phyloP scores from a whole-genome alignment of 92 coral and sea anemone genomes.

The Muricea muricata region DNA sequence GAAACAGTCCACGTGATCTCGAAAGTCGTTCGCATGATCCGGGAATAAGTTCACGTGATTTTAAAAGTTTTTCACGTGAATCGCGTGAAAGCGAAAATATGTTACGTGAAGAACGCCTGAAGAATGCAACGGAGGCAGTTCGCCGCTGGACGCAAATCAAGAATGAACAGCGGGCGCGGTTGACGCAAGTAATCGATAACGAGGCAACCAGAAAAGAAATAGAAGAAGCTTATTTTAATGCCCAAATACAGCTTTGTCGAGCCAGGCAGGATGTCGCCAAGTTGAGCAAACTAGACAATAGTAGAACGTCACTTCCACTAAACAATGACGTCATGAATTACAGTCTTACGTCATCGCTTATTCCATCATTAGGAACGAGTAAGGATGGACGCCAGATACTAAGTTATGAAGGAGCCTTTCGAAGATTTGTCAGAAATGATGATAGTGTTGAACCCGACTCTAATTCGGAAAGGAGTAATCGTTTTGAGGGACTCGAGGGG shows the following conservation, averaged over 20 bases:
- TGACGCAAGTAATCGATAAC: constrained; percentile 74
- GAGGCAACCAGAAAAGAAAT: constrained; percentile 76
- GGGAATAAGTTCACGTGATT: background rate
- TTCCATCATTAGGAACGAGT: no score
- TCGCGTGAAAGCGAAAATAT: background rate
- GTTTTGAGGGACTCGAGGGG: no score
- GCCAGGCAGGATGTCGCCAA: constrained; percentile 44
- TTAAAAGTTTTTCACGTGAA: background rate
- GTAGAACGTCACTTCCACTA: background rate
- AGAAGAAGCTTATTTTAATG: constrained; percentile 81
- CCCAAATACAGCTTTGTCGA: constrained; percentile 79
- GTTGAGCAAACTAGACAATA: background rate
- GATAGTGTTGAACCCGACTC: background rate
- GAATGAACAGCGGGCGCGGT: constrained; percentile 69
- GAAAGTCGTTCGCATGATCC: background rate
- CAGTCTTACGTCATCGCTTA: background rate
- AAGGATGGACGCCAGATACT: no score
- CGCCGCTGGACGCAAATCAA: constrained; percentile 73
- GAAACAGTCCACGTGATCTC: background rate
- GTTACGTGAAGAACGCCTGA: background rate
- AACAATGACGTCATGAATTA: background rate
- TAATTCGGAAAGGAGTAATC: background rate
- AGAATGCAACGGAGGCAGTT: constrained; percentile 43
- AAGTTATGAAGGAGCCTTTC: background rate
- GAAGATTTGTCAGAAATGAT: background rate